A percentile compares a stretch with the other conserved stretches of the same genome.
These are phyloP conservation scores for Bellardia pandia DNA, from an alignment of 2,888 invertebrate genomes.

Conservation along the genomic window DNA sequence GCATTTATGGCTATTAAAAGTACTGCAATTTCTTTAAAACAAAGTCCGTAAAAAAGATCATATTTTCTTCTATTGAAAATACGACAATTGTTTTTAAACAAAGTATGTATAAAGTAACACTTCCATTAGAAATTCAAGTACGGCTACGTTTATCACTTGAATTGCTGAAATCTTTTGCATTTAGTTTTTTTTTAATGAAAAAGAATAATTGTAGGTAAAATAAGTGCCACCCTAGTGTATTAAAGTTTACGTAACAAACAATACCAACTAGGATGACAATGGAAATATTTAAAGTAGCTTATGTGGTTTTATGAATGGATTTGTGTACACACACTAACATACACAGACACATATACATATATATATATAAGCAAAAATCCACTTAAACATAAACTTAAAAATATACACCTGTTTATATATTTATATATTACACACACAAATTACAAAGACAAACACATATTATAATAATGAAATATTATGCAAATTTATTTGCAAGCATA, in stretches of 20 bases:
- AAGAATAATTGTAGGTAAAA: too few relatives aligned
- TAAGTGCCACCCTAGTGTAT: too few relatives aligned
- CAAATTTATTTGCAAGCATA: conserved; percentile 1
- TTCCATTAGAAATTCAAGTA: too few relatives aligned
- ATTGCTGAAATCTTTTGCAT: too few relatives aligned
- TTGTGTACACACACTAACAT: not conserved
- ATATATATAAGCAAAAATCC: not conserved
- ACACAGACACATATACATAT: not conserved
- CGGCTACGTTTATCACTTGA: too few relatives aligned
- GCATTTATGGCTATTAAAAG: too few relatives aligned
- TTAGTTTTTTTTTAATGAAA: too few relatives aligned
- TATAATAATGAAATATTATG: not conserved
- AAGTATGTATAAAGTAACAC: too few relatives aligned
- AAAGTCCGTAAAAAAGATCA: too few relatives aligned
- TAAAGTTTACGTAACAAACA: not conserved
- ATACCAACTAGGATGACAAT: conserved; percentile 32
- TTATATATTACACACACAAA: not conserved
- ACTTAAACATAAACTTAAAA: conserved; percentile 28
- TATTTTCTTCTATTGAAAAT: too few relatives aligned
- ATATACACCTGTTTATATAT: conserved; percentile 40
- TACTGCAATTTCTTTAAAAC: too few relatives aligned
- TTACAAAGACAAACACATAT: conserved; percentile 6
- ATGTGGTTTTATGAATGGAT: conserved; percentile 1
- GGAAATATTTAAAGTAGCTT: conserved; percentile 41
- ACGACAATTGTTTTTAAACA: too few relatives aligned